Evolutionary conservation across 2,888 invertebrate genomes (phyloP).

Genomic region (Mesochorus sp.): DNA sequence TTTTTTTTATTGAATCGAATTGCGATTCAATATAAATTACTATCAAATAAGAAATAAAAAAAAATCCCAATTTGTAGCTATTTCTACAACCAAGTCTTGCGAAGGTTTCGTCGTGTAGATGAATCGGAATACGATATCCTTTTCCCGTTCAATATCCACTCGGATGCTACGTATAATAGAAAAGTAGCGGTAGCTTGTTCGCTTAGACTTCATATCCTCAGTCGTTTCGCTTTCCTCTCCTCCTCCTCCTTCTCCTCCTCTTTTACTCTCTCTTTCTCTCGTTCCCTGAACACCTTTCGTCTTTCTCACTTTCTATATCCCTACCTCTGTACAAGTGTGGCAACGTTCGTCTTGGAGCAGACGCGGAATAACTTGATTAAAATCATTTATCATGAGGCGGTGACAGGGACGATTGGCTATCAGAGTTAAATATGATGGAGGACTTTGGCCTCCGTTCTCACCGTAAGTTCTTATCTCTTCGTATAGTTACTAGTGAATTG

Average conservation of each 20-base stretch:
- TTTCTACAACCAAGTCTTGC: constrained; percentile 5
- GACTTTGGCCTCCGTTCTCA: constrained; percentile 33
- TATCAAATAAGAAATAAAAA: neutral
- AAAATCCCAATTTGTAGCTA: neutral
- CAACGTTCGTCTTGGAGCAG: constrained; percentile 23
- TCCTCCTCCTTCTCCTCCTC: neutral
- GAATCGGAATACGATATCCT: constrained; percentile 46
- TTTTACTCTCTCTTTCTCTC: neutral
- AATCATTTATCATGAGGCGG: constrained; percentile 74
- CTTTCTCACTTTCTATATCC: neutral
- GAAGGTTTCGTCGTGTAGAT: constrained; percentile 14
- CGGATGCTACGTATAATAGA: constrained; percentile 14
- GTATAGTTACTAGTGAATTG: constrained; percentile 34
- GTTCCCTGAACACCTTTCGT: neutral
- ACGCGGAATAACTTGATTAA: constrained; percentile 73
- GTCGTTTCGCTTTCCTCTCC: neutral
- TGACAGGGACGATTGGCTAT: constrained; percentile 74
- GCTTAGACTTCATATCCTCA: constrained; percentile 8
- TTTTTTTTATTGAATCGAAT: neutral
- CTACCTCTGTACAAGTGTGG: neutral
- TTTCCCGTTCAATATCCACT: constrained; percentile 35
- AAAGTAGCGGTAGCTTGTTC: constrained; percentile 11
- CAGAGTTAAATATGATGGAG: constrained; percentile 76
- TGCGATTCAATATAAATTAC: neutral
- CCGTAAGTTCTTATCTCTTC: constrained; percentile 19